phyloP scores from a whole-genome alignment of 2,113 vertebrate genomes.

The Chaetodon trifascialis region DNA sequence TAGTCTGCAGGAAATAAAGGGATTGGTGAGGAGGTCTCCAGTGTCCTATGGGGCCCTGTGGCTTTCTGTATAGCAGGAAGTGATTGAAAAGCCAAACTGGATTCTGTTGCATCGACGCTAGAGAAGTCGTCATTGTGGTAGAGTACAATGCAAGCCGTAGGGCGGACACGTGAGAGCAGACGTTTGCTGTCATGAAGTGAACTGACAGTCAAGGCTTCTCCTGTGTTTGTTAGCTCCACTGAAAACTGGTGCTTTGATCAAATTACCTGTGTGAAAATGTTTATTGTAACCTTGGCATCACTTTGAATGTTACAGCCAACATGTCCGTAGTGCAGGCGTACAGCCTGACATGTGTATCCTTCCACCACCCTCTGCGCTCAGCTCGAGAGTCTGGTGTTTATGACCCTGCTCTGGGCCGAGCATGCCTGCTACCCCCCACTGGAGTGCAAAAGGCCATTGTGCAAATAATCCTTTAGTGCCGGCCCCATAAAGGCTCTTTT shows the following conservation, averaged over 20 bases:
- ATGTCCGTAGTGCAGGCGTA: neutral
- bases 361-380: constrained; percentile 37
- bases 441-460: constrained; percentile 71
- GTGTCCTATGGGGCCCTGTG: constrained; percentile 69
- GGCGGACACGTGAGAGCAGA: constrained; percentile 21
- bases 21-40: constrained; percentile 64
- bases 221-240: neutral
- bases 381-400: constrained; percentile 57
- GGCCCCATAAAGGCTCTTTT: constrained; percentile 67
- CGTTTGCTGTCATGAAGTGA: constrained; percentile 5
- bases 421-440: constrained; percentile 37
- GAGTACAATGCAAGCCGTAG: constrained; percentile 31
- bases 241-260: neutral
- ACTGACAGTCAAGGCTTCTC: neutral
- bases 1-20: constrained; percentile 80
- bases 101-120: constrained; percentile 48
- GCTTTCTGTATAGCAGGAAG: constrained; percentile 73
- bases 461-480: constrained; percentile 65
- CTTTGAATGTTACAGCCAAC: neutral
- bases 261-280: neutral
- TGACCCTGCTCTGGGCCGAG: constrained; percentile 46
- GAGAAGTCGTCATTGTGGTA: constrained; percentile 58
- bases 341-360: constrained; percentile 11
- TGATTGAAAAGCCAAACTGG: constrained; percentile 57
- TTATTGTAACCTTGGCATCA: constrained; percentile 24